Percentiles rank a stretch among this genome's conserved stretches.
phyloP scores from a whole-genome alignment of 1,140 invertebrate species.

The Heliconius hermathena region DNA sequence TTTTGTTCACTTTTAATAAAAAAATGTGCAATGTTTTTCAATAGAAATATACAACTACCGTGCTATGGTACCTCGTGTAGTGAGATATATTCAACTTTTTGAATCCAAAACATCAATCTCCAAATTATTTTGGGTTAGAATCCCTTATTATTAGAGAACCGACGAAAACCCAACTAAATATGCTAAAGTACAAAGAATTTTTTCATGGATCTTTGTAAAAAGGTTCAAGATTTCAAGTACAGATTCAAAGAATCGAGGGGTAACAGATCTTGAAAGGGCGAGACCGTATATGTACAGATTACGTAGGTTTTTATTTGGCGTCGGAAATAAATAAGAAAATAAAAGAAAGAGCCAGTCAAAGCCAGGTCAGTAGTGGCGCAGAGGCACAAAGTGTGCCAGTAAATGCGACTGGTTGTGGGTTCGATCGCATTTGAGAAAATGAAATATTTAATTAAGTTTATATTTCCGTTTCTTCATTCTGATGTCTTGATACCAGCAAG shows the following conservation, averaged over 20 bases:
- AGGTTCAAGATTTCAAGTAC: constrained; percentile 51
- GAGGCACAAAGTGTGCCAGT: too few species aligned
- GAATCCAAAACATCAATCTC: constrained; percentile 42
- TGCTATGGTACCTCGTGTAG: neutral
- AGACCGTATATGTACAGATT: constrained; percentile 20
- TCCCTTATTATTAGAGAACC: constrained; percentile 51
- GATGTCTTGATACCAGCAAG: too few species aligned
- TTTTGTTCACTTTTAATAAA: constrained; percentile 42
- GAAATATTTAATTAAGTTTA: too few species aligned
- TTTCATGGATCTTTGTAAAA: constrained; percentile 49
- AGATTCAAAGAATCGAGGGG: constrained; percentile 33
- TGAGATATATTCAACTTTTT: neutral
- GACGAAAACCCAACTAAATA: constrained; percentile 47
- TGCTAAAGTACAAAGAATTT: constrained; percentile 56
- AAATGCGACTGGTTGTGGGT: too few species aligned
- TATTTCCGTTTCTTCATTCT: too few species aligned
- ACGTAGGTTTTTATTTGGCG: neutral
- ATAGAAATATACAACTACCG: neutral
- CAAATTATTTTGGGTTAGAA: constrained; percentile 49
- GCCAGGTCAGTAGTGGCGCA: too few species aligned
- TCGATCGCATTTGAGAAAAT: too few species aligned
- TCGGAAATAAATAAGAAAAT: constrained; percentile 13
- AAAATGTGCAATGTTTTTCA: constrained; percentile 30
- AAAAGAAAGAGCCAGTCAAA: too few species aligned
- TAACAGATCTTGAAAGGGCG: constrained; percentile 17